phyloP scores from a whole-genome alignment of 2,797 vertebrate species.

The Tadarida brasiliensis region DNA sequence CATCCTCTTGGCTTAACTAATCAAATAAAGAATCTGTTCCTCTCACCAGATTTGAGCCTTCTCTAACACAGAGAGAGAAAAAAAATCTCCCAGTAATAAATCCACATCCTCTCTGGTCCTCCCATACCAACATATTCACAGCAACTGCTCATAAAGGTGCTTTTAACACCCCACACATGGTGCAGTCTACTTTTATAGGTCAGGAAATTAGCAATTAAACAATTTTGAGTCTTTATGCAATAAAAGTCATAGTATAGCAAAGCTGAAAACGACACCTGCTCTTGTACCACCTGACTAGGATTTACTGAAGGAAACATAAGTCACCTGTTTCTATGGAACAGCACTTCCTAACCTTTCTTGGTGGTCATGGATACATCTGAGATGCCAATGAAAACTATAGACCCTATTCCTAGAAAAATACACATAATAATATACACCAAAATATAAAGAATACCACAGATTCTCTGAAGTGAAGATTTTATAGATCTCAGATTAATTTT shows the following conservation, averaged over 20 bases:
- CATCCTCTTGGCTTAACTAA: not conserved
- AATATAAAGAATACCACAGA: not conserved
- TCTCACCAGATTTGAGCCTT: constrained; percentile 27
- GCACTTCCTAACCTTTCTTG: not conserved
- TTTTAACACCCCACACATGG: not conserved
- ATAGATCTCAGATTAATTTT: not conserved
- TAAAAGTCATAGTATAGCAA: constrained; percentile 58
- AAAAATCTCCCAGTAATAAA: constrained; percentile 1
- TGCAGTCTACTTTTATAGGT: constrained; percentile 61
- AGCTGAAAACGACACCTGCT: constrained; percentile 54
- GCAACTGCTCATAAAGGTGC: constrained; percentile 32
- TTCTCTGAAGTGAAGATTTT: not conserved
- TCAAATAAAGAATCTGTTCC: not conserved
- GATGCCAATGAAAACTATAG: not conserved
- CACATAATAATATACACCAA: not conserved
- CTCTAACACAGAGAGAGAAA: not conserved
- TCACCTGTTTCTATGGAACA: not conserved
- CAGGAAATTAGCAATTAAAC: constrained; percentile 71
- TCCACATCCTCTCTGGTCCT: not conserved
- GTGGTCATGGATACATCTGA: not conserved
- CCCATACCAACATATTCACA: not conserved
- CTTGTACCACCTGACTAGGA: not conserved
- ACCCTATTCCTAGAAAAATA: not conserved
- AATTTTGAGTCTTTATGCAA: constrained; percentile 65
- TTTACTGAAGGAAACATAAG: constrained; percentile 64